A percentile compares a stretch with the other conserved stretches of the same genome.
Conservation (phyloP, 2,113 vertebrate genomes). For the Symphodus melops region DNA sequence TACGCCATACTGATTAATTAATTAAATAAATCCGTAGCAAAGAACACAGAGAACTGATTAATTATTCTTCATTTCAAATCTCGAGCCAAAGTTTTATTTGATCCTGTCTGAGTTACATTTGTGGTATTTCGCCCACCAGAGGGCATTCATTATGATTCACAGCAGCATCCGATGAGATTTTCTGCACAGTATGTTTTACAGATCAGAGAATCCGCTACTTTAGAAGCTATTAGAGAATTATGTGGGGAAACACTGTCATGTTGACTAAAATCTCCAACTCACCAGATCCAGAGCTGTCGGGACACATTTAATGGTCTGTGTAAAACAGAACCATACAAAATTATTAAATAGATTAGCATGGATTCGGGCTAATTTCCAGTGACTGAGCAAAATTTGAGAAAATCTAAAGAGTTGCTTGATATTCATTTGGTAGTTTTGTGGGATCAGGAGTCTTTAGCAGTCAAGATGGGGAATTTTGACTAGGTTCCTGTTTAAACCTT, state of each 20-base stretch:
- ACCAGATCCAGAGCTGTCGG: constrained; percentile 20
- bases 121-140: constrained; percentile 16
- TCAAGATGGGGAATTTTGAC: not conserved
- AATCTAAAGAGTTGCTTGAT: not conserved
- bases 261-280: constrained; percentile 37
- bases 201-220: constrained; percentile 55
- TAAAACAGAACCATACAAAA: not conserved
- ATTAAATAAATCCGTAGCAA: not conserved
- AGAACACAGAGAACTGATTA: constrained; percentile 16
- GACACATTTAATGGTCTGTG: not conserved
- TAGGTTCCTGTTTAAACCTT: not conserved
- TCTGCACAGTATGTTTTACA: constrained; percentile 47
- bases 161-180: constrained; percentile 28
- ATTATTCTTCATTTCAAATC: constrained; percentile 13
- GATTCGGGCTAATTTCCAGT: not conserved
- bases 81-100: constrained; percentile 29
- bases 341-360: not conserved
- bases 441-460: not conserved
- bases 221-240: constrained; percentile 51
- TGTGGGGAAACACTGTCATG: constrained; percentile 19
- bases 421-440: not conserved
- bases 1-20: constrained; percentile 9
- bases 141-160: constrained; percentile 40
- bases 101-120: constrained; percentile 24
- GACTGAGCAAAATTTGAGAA: not conserved